These are phyloP conservation scores for Bergia sp. DNA, from an alignment of 92 coral and sea anemone genomes.

Conservation along the genomic window DNA sequence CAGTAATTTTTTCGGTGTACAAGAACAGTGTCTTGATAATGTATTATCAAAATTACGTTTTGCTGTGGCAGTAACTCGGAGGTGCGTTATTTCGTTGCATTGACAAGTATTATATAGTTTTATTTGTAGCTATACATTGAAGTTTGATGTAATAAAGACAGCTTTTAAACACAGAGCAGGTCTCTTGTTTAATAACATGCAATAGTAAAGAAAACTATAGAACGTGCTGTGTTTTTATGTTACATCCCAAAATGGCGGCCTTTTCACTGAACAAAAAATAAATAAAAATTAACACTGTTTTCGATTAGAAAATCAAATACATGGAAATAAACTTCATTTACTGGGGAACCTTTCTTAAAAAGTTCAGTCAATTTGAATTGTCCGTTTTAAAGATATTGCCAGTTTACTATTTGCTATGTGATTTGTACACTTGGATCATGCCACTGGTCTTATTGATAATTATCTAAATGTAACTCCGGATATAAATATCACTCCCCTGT, in stretches of 20 bases:
- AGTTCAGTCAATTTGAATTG: constrained; percentile 4
- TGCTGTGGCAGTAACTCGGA: not conserved
- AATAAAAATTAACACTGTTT: not conserved
- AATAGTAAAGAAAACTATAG: not conserved
- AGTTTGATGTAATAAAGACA: constrained; percentile 2
- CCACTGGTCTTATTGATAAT: not conserved
- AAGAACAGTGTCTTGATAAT: not conserved
- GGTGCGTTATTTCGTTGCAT: not conserved
- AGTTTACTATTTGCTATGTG: not conserved
- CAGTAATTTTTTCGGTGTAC: not conserved
- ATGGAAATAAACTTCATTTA: constrained; percentile 3
- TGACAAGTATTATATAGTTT: not conserved
- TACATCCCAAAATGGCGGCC: constrained; percentile 5
- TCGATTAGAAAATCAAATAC: constrained; percentile 1
- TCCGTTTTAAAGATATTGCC: not conserved
- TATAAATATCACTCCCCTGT: constrained; percentile 42
- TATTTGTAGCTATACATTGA: not conserved
- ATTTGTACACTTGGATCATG: constrained; percentile 6
- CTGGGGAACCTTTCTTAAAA: constrained; percentile 2
- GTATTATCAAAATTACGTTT: not conserved
- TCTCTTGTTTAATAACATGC: not conserved
- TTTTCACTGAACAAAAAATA: constrained; percentile 7
- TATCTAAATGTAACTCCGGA: too few species aligned
- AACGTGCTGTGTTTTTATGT: not conserved
- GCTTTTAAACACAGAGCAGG: not conserved